phyloP scores from a whole-genome alignment of 2,797 vertebrate species.

The Phoxinus dragarum region DNA sequence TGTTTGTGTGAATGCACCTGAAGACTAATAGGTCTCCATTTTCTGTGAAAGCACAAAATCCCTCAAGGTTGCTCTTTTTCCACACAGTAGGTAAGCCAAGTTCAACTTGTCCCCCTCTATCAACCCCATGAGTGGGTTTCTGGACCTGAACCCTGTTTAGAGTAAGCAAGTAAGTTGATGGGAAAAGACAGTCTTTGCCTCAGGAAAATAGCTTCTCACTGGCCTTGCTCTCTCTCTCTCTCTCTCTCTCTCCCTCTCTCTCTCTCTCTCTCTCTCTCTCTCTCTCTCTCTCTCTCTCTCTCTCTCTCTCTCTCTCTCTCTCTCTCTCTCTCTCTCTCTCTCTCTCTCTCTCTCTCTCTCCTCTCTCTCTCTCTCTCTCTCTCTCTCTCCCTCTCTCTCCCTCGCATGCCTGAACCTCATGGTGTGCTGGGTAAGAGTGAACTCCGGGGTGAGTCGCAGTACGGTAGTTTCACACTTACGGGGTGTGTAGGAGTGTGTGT shows the following conservation, averaged over 20 bases:
- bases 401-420: slow-evolving; percentile 13
- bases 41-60: slow-evolving; percentile 18
- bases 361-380: no score
- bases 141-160: slow-evolving; percentile 22
- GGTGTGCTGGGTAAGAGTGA: slow-evolving; percentile 17
- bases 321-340: no score
- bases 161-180: slow-evolving; percentile 40
- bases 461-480: slow-evolving; percentile 10
- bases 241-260: no score
- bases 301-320: no score
- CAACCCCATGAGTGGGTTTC: slow-evolving; percentile 1
- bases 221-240: slow-evolving; percentile 29
- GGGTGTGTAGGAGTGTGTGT: neutral
- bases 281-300: no score
- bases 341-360: no score
- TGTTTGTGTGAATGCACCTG: slow-evolving; percentile 11
- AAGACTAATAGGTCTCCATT: slow-evolving; percentile 12
- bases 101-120: slow-evolving; percentile 26
- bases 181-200: slow-evolving; percentile 44
- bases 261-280: no score
- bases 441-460: neutral
- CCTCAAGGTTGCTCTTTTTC: slow-evolving; percentile 11
- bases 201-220: slow-evolving; percentile 39
- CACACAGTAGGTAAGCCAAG: slow-evolving; percentile 9
- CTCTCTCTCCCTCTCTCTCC: slow-evolving; percentile 26